Evolutionary conservation across 2,797 vertebrate species (phyloP).

Genomic region (Sebastes goodei): DNA sequence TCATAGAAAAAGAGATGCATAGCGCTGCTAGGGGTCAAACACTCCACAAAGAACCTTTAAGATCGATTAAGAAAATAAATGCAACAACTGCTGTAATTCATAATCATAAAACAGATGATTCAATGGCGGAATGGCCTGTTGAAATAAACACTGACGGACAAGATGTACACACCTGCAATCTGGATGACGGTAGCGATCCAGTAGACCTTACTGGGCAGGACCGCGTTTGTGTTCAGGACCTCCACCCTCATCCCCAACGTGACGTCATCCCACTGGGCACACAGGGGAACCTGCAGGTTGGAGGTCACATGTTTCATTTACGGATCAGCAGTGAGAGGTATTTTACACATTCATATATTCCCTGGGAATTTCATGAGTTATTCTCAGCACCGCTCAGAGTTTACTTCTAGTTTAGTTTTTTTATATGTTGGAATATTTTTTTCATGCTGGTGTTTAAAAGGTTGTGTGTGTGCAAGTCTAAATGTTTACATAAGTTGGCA

Average conservation of each 20-base stretch:
- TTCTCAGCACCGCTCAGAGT: not conserved
- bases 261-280: slow-evolving; percentile 93
- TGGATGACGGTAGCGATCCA: slow-evolving; percentile 94
- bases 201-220: slow-evolving; percentile 94
- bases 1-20: not conserved
- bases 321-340: not conserved
- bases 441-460: not conserved
- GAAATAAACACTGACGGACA: not conserved
- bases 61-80: not conserved
- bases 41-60: too few relatives aligned
- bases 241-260: slow-evolving; percentile 92
- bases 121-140: not conserved
- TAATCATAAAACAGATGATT: not conserved
- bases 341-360: not conserved
- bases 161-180: slow-evolving; percentile 83
- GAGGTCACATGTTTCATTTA: not conserved
- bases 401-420: not conserved
- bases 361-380: not conserved
- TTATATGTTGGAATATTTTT: not conserved
- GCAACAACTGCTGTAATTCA: not conserved
- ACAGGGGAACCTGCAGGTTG: slow-evolving; percentile 87
- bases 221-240: slow-evolving; percentile 90
- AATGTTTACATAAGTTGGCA: too few relatives aligned
- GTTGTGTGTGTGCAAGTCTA: not conserved
- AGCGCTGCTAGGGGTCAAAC: not conserved